Base-by-base conservation (phyloP, 2,888 invertebrate species). In the Chymomyza caudatula region DNA sequence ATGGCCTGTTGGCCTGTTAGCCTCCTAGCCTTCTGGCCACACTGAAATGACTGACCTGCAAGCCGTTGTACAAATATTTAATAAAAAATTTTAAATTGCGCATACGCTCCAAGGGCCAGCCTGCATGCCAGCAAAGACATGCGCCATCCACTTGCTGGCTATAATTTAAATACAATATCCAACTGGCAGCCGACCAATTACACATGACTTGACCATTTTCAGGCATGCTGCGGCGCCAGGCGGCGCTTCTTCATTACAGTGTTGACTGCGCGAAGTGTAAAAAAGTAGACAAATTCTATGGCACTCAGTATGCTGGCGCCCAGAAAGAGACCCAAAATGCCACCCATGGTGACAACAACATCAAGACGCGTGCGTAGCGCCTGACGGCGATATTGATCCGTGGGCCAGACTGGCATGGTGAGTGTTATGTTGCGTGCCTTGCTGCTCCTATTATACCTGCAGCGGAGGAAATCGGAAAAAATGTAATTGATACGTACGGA, bases 251-350 rank as follows among this genome's bases (percentile, higher is more conserved):
- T 23, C 25, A n/a, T n/a, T 6, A 29, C 15, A 3, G 76, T 87
- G 63, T 77, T 81, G 25, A 65, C 76, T 23, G 88, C 77, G n/a
- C 89, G 83, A 53, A 88, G 42, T 0, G 92, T 92, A 54, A 92
- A 92, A 72, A 91, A 93, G 78, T 92, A 93, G 3, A 92, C 63
- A 55, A 93, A 86, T 82, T 93, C 93, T 2, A 93, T 91, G 70
- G 92, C 90, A 81, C 93, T 93, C 44, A 93, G 87, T 65, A 93
- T 90, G 78, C 93, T 93, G 22, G 93, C 93, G 2, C 93, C 93
- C 67, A 93, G 89, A 76, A 93, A 93, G 0, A 93, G 88, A 0
- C 92, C 92, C 42, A 92, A 86, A 17, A 92, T 92, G 20, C 93
- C 93, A 29, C 93, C 93, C 84, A 93, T 91, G 4, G 92, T 91